Evolutionary conservation across 2,888 invertebrate species (phyloP), one percentile per base, ranked within the genome.

Genomic region (Torymus aiolomorphi): DNA sequence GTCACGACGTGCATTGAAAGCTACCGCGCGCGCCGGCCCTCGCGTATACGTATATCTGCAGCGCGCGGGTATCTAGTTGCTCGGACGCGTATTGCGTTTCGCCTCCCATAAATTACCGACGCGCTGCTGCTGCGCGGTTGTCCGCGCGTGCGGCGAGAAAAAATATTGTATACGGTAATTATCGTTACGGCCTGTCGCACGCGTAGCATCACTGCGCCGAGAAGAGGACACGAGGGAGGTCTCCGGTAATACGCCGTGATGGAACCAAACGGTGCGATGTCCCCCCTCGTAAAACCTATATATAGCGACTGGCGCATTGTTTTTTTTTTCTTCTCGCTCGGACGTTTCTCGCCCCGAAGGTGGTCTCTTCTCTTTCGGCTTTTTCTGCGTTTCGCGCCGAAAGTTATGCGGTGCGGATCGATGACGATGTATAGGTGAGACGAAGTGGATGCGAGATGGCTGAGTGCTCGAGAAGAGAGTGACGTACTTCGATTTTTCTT

Each of bases 1-100:
- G 85, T 84, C 82, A 85, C 84, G 84, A 84, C 78, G 78, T 80
- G 61, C 81, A 62, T 82, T 82, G 42, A 42, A 42, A 42, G 42
- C 42, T 42, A 42, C 42, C 42, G 42, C 42, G 42, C 8, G 31
- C 31, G 3, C 4, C 31, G 31, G 31, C 31, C 31, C 31, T 31
- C 31, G 31, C 5, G 31, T 31, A 31, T n/a, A n/a, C n/a, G n/a
- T 31, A 5, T 31, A 31, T 31, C 31, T 31, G 31, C 31, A 49
- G 18, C 57, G 18, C 72, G 51, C 49, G 75, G 63, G 51, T 67
- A 66, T 79, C 65, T 70, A 63, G 63, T 75, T 63, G 72, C 67
- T 63, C 66, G 31, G 16, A 1, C 20, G 72, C 42, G 67, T 78
- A 70, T 71, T 63, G 77, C 80, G 76, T 76, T 82, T 78, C 76